phyloP scores from a whole-genome alignment of 2,113 vertebrate species.

The Prunella himalayana region DNA sequence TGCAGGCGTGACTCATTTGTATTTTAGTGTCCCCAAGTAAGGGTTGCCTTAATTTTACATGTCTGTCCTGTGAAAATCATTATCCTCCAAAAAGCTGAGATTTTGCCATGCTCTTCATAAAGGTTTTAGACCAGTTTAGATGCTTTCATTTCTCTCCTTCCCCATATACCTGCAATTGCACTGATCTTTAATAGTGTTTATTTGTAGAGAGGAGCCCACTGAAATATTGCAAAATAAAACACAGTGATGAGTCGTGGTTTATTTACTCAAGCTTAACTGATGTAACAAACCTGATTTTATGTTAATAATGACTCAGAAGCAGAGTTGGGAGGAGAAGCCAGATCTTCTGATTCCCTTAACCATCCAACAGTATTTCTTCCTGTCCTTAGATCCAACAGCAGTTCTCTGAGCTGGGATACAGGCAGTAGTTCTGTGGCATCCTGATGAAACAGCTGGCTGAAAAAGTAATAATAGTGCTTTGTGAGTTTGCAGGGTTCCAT shows the following conservation, averaged over 20 bases:
- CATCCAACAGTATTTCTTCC: not conserved
- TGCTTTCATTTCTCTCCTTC: not conserved
- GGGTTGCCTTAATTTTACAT: not conserved
- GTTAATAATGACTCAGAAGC: constrained; percentile 54
- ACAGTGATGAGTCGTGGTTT: constrained; percentile 52
- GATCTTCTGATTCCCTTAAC: constrained; percentile 34
- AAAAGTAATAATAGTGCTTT: not conserved
- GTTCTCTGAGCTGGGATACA: not conserved
- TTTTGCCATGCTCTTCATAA: not conserved
- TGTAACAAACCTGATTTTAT: constrained; percentile 64
- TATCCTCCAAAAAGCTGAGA: not conserved
- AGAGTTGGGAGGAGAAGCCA: constrained; percentile 39
- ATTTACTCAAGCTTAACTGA: constrained; percentile 63
- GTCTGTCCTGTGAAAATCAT: not conserved
- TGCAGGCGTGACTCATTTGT: not conserved
- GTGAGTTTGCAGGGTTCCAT: not conserved
- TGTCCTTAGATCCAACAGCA: not conserved
- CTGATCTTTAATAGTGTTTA: constrained; percentile 8
- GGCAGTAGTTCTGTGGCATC: not conserved
- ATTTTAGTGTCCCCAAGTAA: not conserved
- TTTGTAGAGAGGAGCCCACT: constrained; percentile 50
- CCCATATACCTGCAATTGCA: not conserved
- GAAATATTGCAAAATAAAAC: constrained; percentile 61
- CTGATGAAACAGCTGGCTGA: not conserved
- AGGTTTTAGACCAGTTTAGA: not conserved